Evolutionary conservation across 1,140 invertebrate genomes (phyloP), one percentile per base, ranked within the genome.

Genomic region (Platyura marginata): DNA sequence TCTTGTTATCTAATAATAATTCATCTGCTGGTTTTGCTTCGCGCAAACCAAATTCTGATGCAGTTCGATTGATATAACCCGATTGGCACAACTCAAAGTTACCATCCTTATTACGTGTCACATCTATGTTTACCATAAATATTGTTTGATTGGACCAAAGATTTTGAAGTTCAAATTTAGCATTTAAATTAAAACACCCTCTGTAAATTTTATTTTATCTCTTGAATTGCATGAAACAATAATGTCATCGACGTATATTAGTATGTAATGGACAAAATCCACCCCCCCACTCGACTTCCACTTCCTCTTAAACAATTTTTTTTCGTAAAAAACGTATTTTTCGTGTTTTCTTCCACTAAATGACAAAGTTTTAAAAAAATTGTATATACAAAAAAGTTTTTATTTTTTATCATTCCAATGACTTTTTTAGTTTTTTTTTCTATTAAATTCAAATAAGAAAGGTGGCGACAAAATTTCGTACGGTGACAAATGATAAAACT

Each of bases 41-140:
- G 6, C 6, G 6, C 16, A 36, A 36, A n/a, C 34, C 16, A 36
- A 36, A n/a, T 8, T 36, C 34, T 15, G 16, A n/a, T 36, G 16
- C 16, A 18, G 15, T 36, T 10, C 15, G 6, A 6, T 10, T 18
- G 6, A 36, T 36, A 15, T 36, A 42, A 21, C 23, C 35, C 11
- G 21, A 40, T 21, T 47, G 41, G 25, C 37, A 15, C 20, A 49
- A 35, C 11, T 47, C 22, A 40, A 33, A 42, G 8, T 38, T 40
- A 2, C 36, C 35, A 37, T 42, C 41, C 29, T 48, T 5, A 42
- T 46, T 43, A 41, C 34, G 41, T 23, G 21, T 40, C 23, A 53
- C 29, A 42, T 46, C 41, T 36, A 54, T 51, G 22, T 50, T 51
- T n/a, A n/a, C n/a, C n/a, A n/a, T 10, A 57, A 43, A 49, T 46